These are phyloP conservation scores for Aphyosemion australe DNA, from an alignment of 2,113 vertebrate species.

Conservation along the genomic window DNA sequence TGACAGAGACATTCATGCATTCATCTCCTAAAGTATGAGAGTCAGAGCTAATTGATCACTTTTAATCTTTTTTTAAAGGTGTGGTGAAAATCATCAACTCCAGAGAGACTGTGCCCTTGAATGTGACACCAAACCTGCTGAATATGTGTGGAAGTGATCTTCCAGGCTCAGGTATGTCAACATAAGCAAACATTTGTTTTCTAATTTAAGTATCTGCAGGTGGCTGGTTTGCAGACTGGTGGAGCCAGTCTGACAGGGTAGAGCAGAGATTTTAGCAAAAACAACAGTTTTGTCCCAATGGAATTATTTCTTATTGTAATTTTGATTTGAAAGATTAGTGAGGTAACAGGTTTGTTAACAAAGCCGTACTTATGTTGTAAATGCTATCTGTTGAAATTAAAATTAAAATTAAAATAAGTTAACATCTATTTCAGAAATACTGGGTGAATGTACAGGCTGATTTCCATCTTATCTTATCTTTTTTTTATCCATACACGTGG, in stretches of 20 bases:
- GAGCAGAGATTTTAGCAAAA: too few species aligned
- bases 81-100: conserved; percentile 86
- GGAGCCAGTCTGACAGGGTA: too few species aligned
- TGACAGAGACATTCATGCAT: conserved; percentile 49
- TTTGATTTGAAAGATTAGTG: too few species aligned
- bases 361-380: too few species aligned
- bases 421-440: too few species aligned
- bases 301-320: too few species aligned
- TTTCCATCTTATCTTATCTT: too few species aligned
- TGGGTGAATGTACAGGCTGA: too few species aligned
- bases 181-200: not conserved
- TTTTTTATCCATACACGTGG: conserved; percentile 49
- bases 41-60: not conserved
- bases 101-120: conserved; percentile 82
- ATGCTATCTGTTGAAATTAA: too few species aligned
- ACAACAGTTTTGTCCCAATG: too few species aligned
- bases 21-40: not conserved
- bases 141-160: conserved; percentile 52
- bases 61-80: conserved; percentile 71
- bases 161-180: not conserved
- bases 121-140: conserved; percentile 45
- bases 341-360: too few species aligned
- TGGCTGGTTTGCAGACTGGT: conserved; percentile 44
- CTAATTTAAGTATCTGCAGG: not conserved
- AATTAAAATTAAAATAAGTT: too few species aligned